phyloP scores from a whole-genome alignment of 1,140 invertebrate species.

The Anastatus disparis region DNA sequence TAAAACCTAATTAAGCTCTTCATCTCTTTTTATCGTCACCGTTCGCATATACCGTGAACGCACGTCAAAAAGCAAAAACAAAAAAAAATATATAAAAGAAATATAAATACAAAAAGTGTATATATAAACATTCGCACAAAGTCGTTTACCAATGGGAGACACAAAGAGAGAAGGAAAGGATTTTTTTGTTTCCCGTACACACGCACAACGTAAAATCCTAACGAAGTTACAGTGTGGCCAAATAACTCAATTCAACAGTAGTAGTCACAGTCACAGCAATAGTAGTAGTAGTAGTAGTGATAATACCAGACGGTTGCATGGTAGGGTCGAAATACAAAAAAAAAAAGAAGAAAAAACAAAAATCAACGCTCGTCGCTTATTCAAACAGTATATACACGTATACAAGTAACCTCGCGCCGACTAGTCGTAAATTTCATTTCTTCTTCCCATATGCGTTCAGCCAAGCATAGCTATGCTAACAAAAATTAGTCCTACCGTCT shows the following conservation, averaged over 20 bases:
- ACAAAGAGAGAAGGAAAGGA: not conserved
- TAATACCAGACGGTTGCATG: not conserved
- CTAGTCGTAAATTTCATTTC: constrained; percentile 35
- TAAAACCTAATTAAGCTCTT: no score
- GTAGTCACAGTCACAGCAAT: not conserved
- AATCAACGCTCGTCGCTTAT: constrained; percentile 11
- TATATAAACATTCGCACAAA: not conserved
- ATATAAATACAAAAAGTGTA: constrained; percentile 17
- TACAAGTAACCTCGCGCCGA: no score
- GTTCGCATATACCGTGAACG: no score
- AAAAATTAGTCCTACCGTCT: constrained; percentile 22
- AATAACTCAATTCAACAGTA: constrained; percentile 34
- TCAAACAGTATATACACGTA: constrained; percentile 14
- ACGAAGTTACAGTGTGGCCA: not conserved
- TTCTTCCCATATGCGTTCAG: not conserved
- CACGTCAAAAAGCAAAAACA: no score
- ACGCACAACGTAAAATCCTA: not conserved
- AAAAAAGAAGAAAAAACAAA: constrained; percentile 1
- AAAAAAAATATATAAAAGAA: no score
- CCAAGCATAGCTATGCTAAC: not conserved
- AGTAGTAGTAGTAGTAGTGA: no score
- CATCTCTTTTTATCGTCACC: no score
- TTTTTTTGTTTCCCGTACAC: no score
- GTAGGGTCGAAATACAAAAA: not conserved
- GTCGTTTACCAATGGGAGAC: no score